Conservation (phyloP, 2,888 invertebrate species). For the Ophion ventricosus region DNA sequence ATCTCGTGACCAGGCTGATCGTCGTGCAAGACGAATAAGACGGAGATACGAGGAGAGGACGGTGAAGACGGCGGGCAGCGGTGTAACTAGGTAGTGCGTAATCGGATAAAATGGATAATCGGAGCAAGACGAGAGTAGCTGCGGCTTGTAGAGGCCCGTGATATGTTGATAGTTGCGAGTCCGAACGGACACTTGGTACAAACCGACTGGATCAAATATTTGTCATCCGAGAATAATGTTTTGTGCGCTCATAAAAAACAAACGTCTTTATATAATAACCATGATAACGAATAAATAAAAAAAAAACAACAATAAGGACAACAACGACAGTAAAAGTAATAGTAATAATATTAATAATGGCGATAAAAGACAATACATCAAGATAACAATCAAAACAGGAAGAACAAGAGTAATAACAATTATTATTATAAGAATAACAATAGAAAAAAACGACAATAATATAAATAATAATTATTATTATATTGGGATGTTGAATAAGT, state of each 20-base stretch:
- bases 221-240: background rate
- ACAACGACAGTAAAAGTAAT: too few species aligned
- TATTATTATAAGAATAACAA: too few species aligned
- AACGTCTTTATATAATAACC: background rate
- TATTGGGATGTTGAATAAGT: too few species aligned
- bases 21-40: constrained; percentile 39
- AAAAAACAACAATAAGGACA: too few species aligned
- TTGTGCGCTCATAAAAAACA: background rate
- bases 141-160: constrained; percentile 43
- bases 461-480: too few species aligned
- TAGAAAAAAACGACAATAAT: too few species aligned
- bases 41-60: constrained; percentile 28
- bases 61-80: constrained; percentile 49
- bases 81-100: constrained; percentile 64
- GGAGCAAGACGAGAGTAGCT: constrained; percentile 63
- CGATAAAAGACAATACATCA: too few species aligned
- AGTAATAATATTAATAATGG: too few species aligned
- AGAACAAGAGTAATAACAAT: too few species aligned
- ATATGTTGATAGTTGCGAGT: constrained; percentile 54
- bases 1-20: constrained; percentile 29
- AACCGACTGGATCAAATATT: constrained; percentile 12
- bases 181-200: constrained; percentile 9
- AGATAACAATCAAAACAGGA: too few species aligned
- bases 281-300: background rate
- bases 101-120: constrained; percentile 76